A percentile compares a stretch with the other conserved stretches of the same genome.
These are phyloP conservation scores for Orchesella flavescens DNA, from an alignment of 2,888 invertebrate species.

Conservation along the genomic window DNA sequence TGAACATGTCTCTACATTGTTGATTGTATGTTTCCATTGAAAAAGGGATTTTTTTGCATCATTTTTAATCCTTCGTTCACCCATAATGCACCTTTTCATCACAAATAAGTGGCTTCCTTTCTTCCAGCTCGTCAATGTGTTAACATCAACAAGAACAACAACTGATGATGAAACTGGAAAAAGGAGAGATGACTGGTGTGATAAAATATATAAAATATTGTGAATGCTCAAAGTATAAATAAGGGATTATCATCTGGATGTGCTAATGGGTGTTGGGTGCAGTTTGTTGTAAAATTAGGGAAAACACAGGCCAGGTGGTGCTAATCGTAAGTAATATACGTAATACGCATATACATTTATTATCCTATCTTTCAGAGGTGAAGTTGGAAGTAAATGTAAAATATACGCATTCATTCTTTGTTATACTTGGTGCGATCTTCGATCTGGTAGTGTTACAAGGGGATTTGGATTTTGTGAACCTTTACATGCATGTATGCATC, in stretches of 20 bases:
- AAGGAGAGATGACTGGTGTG: constrained; percentile 27
- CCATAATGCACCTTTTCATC: constrained; percentile 53
- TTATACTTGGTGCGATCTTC: constrained; percentile 3
- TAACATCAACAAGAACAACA: too few species aligned
- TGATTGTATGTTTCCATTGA: neutral
- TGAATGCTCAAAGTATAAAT: constrained; percentile 46
- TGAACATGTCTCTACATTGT: neutral
- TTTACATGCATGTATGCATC: neutral
- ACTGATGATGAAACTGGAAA: constrained; percentile 30
- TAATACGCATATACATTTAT: neutral
- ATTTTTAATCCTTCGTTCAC: constrained; percentile 57
- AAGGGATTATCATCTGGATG: constrained; percentile 51
- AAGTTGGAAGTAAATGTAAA: too few species aligned
- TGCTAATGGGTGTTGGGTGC: constrained; percentile 60
- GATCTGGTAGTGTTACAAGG: neutral
- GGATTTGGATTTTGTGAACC: neutral
- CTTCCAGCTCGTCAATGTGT: constrained; percentile 27
- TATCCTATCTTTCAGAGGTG: neutral
- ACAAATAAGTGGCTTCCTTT: constrained; percentile 48
- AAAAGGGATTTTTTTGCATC: constrained; percentile 31
- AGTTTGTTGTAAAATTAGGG: constrained; percentile 61
- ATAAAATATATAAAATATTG: constrained; percentile 58
- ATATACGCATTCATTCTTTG: neutral
- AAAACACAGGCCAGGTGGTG: constrained; percentile 59
- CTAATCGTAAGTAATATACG: neutral